Evolutionary conservation across 2,797 vertebrate genomes (phyloP).

Genomic region (Hybognathus amarus): DNA sequence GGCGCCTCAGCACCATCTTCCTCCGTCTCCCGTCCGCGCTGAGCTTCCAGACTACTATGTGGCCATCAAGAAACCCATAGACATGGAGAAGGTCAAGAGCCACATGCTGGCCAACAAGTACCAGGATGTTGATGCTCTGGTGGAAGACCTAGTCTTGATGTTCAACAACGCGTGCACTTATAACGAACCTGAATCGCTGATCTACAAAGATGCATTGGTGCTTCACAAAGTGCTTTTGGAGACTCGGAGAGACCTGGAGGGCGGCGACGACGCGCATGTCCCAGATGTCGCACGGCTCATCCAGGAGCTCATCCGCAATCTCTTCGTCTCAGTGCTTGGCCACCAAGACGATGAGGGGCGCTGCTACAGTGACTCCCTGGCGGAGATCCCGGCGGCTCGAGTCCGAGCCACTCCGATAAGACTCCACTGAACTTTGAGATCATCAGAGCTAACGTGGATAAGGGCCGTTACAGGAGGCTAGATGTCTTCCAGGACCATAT

Average conservation of each 20-base stretch:
- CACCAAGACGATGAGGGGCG: conserved; percentile 98
- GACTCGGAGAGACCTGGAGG: conserved; percentile 92
- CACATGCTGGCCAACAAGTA: conserved; percentile 99
- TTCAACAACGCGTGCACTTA: conserved; percentile 99
- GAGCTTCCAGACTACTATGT: conserved; percentile 97
- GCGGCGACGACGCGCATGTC: conserved; percentile 91
- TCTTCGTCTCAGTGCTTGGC: conserved; percentile 96
- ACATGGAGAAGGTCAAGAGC: conserved; percentile 97
- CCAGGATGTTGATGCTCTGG: conserved; percentile 96
- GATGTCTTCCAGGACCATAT: conserved; percentile 99
- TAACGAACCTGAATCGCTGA: conserved; percentile 96
- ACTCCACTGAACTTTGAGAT: conserved; percentile 92
- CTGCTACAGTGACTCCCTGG: conserved; percentile 97
- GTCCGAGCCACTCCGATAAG: conserved; percentile 85
- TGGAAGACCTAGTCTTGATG: conserved; percentile 98
- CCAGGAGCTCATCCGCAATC: conserved; percentile 96
- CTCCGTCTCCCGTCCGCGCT: conserved; percentile 94
- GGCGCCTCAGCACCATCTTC: conserved; percentile 96
- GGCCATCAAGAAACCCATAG: conserved; percentile 96
- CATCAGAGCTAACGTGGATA: conserved; percentile 91
- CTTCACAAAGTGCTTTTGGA: conserved; percentile 94
- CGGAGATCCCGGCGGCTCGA: conserved; percentile 93
- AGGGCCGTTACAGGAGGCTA: conserved; percentile 88
- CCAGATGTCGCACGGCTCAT: conserved; percentile 94
- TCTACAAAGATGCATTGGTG: conserved; percentile 95